Base-by-base conservation (phyloP, 2,797 vertebrate genomes). In the Coracias cyanogaster region DNA sequence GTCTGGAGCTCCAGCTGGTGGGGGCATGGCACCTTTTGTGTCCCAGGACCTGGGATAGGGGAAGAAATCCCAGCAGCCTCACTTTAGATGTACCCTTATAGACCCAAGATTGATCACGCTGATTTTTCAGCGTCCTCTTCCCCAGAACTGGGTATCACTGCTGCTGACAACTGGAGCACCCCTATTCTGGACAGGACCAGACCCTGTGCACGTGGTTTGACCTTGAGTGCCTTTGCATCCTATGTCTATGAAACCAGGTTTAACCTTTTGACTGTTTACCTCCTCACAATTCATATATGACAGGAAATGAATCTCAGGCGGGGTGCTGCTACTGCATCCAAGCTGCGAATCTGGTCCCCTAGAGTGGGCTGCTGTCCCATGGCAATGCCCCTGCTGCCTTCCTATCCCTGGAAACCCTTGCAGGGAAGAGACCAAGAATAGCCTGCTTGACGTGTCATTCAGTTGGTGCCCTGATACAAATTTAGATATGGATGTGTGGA, bases 1-100 rank as follows among this genome's bases (percentile, higher is more conserved):
- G 29, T 9, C 16, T 2, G 1, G 29, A 58, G 13, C 18, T 8
- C 20, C 13, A 54, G 16, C 43, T 71, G 52, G 52, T 74, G 21
- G 1, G 0, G 21, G 31, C 45, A 4, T 20, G 24, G 25, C 0
- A 2, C 25, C 18, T 13, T 35, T 3, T 7, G 15, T 55, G 21
- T 8, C 37, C 41, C 2, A 3, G 45, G 13, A 55, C n/a, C 26
- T 31, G 33, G 37, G 31, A 3, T 10, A 0, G 0, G 33, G 20
- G 33, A 67, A 76, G 29, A 79, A 92, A 80, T 46, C 10, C 12
- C 66, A 79, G 11, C 45, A 86, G 48, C 28, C 13, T 65, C 24
- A 58, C n/a, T 35, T 86, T 51, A 80, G 24, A 10, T 13, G 25
- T 49, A 45, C 26, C 33, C 21, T 37, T 24, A 4, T 0, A 35